phyloP scores from a whole-genome alignment of 2,888 invertebrate species.

The Phalera bucephala region DNA sequence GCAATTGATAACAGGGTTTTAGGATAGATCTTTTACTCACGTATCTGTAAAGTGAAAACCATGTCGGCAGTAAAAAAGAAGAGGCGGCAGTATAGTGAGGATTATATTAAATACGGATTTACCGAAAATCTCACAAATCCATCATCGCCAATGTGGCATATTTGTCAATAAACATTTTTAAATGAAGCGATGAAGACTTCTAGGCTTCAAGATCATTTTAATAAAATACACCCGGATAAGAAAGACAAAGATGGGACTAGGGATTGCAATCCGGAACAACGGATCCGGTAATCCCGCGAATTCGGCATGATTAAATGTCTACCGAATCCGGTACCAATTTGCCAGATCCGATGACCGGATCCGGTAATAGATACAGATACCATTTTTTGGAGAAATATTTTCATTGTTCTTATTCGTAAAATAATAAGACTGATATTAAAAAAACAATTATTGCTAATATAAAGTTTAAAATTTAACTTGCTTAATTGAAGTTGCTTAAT shows the following conservation, averaged over 20 bases:
- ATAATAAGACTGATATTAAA: no score
- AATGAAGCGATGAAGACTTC: slow-evolving; percentile 25
- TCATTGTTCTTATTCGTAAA: no score
- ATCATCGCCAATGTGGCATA: slow-evolving; percentile 23
- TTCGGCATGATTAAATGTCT: no score
- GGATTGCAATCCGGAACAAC: no score
- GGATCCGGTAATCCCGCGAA: no score
- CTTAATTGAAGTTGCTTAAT: no score
- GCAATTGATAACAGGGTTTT: slow-evolving; percentile 17
- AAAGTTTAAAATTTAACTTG: no score
- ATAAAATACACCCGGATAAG: slow-evolving; percentile 21
- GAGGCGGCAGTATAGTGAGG: slow-evolving; percentile 23
- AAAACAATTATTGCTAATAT: no score
- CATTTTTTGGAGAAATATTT: no score
- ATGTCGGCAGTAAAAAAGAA: slow-evolving; percentile 27
- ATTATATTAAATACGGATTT: slow-evolving; percentile 15
- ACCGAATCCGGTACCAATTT: no score
- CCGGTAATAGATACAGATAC: no score
- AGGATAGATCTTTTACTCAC: slow-evolving; percentile 5
- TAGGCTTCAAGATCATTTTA: slow-evolving; percentile 25
- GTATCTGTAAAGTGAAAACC: slow-evolving; percentile 21
- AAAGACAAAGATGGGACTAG: slow-evolving; percentile 26
- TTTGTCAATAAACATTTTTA: slow-evolving; percentile 26
- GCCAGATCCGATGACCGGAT: no score
- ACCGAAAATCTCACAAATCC: slow-evolving; percentile 25